Base-by-base conservation (phyloP, 2,888 invertebrate genomes). In the Alsophila aescularia region DNA sequence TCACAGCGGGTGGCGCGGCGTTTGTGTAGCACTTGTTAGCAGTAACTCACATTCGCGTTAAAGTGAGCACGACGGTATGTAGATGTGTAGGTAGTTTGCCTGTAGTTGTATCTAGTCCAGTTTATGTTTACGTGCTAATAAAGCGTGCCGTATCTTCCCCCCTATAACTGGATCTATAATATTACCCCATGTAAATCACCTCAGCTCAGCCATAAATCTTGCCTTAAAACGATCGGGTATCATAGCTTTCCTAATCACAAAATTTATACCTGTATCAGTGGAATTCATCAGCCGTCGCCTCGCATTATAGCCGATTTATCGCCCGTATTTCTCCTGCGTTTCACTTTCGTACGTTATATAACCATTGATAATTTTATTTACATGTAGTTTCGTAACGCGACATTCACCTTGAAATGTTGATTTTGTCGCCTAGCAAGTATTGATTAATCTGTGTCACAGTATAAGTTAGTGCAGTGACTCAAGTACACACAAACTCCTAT, bases 371-470 rank as follows among this genome's bases (percentile, higher is more conserved):
- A 52, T 47, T 55, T 31, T 45, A 62, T 64, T 62, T 52, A 44
- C 60, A 62, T 62, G 39, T 37, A 32, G 51, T 61, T 58, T 62
- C 42, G 54, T 57, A 58, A 50, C 36, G 12, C 43, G 54, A 58
- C 64, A 65, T 65, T 65, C 64, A 65, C 64, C 64, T 65, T 65
- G 64, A 64, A 53, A 52, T 49, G 56, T 50, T 51, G 55, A 50
- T 50, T 56, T 45, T 56, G 55, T 56, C 55, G 13, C 41, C 16
- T 18, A 12, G 36, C n/a, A 2, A 31, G 34, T 34, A 14, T 45
- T 18, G 34, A 29, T 40, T 51, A 32, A 24, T 21, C 21, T 39
- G 42, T 18, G 52, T 16, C 14, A 14, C 18, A 36, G 12, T 45
- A 45, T n/a, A 48, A 12, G 12, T 10, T 15, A 12, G 2, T 0